phyloP scores from a whole-genome alignment of 1,140 invertebrate genomes.

The Dryas iulia region DNA sequence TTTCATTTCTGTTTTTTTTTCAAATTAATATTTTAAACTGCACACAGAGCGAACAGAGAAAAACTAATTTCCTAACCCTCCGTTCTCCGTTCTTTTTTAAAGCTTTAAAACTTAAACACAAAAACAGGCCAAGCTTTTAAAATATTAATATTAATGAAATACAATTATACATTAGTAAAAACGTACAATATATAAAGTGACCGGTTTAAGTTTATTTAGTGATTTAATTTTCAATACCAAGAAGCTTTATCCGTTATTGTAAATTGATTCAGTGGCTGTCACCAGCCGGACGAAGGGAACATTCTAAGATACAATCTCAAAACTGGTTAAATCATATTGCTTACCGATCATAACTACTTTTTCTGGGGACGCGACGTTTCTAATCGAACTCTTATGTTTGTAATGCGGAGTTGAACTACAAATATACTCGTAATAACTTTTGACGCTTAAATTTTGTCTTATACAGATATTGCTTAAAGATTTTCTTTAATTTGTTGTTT shows the following conservation, averaged over 20 bases:
- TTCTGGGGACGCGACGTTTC: slow-evolving; percentile 10
- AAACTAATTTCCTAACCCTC: too few species aligned
- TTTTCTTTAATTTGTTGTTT: background rate
- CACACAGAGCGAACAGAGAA: too few species aligned
- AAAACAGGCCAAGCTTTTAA: too few species aligned
- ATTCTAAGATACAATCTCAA: slow-evolving; percentile 27
- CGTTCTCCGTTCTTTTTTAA: too few species aligned
- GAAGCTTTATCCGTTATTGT: slow-evolving; percentile 16
- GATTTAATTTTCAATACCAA: slow-evolving; percentile 7
- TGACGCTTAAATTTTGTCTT: background rate
- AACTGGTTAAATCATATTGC: slow-evolving; percentile 30
- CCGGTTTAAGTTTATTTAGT: background rate
- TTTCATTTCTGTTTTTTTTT: too few species aligned
- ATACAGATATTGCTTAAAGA: background rate
- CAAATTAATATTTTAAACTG: too few species aligned
- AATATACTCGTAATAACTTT: background rate
- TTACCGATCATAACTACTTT: slow-evolving; percentile 27
- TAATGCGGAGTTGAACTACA: slow-evolving; percentile 12
- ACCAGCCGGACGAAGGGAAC: slow-evolving; percentile 12
- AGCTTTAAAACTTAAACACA: too few species aligned
- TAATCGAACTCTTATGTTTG: slow-evolving; percentile 15
- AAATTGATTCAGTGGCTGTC: slow-evolving; percentile 24
- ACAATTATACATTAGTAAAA: background rate
- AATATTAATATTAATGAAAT: too few species aligned
- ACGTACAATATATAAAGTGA: background rate